A percentile compares a stretch with the other conserved stretches of the same genome.
These are phyloP conservation scores for Apostichopus californicus DNA, from an alignment of 35 echinoderm and acorn worm species.

Conservation along the genomic window DNA sequence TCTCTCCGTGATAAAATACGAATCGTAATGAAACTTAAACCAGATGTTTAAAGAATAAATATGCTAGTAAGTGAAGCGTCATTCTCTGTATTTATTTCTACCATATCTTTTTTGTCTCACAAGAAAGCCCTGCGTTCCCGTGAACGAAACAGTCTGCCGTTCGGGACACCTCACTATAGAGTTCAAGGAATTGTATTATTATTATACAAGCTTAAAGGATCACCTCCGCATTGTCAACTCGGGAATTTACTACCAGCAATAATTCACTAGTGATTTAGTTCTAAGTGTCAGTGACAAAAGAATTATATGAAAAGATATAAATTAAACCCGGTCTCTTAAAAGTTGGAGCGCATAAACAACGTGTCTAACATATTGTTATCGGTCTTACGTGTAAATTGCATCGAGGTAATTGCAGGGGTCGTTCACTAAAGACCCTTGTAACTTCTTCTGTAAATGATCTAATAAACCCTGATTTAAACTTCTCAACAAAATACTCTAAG, in stretches of 20 bases:
- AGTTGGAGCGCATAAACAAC: neutral
- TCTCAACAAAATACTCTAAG: neutral
- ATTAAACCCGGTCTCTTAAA: neutral
- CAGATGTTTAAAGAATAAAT: too few species aligned
- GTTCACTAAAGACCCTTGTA: neutral
- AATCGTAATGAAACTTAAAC: too few species aligned
- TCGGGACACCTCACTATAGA: too few species aligned
- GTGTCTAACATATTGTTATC: neutral
- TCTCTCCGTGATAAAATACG: too few species aligned
- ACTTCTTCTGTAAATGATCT: slow-evolving; percentile 9
- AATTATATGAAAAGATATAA: neutral
- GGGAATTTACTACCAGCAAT: neutral
- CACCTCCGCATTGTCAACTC: neutral
- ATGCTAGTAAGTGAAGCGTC: too few species aligned
- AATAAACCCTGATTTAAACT: neutral
- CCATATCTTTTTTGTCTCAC: too few species aligned
- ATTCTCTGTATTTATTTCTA: too few species aligned
- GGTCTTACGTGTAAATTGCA: neutral
- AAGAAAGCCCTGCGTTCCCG: too few species aligned
- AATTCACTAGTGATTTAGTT: slow-evolving; percentile 9
- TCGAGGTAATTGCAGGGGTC: neutral
- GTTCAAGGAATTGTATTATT: too few species aligned
- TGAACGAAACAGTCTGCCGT: too few species aligned
- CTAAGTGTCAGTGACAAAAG: slow-evolving; percentile 21
- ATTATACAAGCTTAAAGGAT: too few species aligned